A percentile compares a stretch with the other conserved stretches of the same genome.
These are phyloP conservation scores for Silvanus unidentatus DNA, from an alignment of 2,888 invertebrate genomes.

Conservation along the genomic window DNA sequence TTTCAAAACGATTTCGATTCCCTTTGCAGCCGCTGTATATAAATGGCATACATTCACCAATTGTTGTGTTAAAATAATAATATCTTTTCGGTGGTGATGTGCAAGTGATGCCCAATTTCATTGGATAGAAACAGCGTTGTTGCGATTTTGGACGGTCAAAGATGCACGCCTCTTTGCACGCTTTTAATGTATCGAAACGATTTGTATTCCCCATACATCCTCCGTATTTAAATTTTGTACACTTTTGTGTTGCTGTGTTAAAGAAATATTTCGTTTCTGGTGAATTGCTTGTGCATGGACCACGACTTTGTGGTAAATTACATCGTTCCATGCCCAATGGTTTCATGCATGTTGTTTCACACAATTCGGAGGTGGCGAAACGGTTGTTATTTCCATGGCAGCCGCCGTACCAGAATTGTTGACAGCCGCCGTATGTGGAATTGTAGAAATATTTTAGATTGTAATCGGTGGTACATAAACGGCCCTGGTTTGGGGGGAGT, in stretches of 20 bases:
- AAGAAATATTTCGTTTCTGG: no score
- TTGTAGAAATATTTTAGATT: conserved; percentile 15
- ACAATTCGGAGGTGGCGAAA: conserved; percentile 11
- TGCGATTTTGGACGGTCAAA: no score
- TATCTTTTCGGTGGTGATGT: no score
- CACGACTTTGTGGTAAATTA: neutral
- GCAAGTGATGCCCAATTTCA: no score
- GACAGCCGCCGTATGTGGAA: conserved; percentile 8
- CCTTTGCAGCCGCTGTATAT: neutral
- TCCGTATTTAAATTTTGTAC: no score
- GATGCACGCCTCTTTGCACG: neutral
- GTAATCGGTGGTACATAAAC: conserved; percentile 8
- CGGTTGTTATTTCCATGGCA: conserved; percentile 14
- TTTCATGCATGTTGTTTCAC: conserved; percentile 12
- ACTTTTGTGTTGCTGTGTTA: no score
- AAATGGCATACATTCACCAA: neutral
- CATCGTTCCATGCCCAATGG: conserved; percentile 10
- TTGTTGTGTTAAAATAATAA: neutral
- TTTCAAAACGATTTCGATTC: neutral
- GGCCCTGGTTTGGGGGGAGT: conserved; percentile 8
- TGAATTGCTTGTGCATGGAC: conserved; percentile 3
- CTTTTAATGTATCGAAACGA: neutral
- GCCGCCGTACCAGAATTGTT: conserved; percentile 12
- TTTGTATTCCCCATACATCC: neutral
- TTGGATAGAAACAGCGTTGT: no score